Base-by-base conservation (phyloP, 2,888 invertebrate genomes). In the Pollenia amentaria region DNA sequence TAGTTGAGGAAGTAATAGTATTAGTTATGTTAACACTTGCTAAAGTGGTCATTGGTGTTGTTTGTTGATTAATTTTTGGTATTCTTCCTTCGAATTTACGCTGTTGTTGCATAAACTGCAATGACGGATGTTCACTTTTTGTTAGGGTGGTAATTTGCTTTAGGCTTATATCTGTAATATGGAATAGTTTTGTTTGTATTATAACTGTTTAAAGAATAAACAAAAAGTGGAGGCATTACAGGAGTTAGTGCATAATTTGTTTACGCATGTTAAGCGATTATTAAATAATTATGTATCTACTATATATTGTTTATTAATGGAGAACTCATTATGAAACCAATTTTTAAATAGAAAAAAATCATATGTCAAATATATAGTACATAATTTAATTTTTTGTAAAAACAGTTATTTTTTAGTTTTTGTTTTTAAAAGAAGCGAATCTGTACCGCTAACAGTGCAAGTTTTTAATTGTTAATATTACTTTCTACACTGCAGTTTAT, bases 11-110 rank as follows among this genome's bases (percentile, higher is more conserved):
- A 60, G 73, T 82, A 57, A 75, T 48, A 29, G 57, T 62, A 67
- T 76, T 60, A 44, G 76, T 60, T 65, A 53, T 83, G 60, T 70
- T 72, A 40, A 73, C 40, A 29, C 83, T 83, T 64, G 75, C 29
- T 40, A 86, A 57, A 82, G 86, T 80, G 44, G 84, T 70, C 62
- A 85, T 79, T 88, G 88, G 12, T 82, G 88, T 38, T 84, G 85
- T 67, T 65, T 89, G 88, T 77, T 89, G 92, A 90, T 90, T 92
- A 87, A 93, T 89, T 89, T 91, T 92, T 89, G 93, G 93, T 89
- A 93, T 93, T 90, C 92, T 93, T 44, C 93, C 93, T 87, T 93
- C 93, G 84, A 93, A 93, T 90, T 93, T 93, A 53, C 93, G 92
- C 16, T 90, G 88, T 72, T 91, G 91, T 89, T 91, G 92, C 88